Percentiles rank a stretch among this genome's conserved stretches.
Conservation (phyloP, 2,888 invertebrate species). For the Deroplatys truncata region DNA sequence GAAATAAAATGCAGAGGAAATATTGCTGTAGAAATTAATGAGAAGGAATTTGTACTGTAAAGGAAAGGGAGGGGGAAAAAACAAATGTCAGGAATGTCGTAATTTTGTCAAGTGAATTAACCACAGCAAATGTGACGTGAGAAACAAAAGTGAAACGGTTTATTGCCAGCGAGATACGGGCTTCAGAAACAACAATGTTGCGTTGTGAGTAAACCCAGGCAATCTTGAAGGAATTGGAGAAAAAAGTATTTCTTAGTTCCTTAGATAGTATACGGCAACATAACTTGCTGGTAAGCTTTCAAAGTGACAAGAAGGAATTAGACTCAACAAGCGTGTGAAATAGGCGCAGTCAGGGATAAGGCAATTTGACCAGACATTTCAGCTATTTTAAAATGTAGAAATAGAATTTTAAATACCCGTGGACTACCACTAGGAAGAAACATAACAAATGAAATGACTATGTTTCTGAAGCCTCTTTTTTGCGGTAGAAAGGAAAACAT, state of each 20-base stretch:
- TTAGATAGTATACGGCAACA: neutral
- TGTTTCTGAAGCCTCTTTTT: neutral
- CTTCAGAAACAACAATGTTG: neutral
- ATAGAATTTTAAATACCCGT: neutral
- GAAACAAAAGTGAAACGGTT: neutral
- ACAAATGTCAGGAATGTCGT: neutral
- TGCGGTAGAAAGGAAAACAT: too few species aligned
- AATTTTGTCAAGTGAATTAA: neutral
- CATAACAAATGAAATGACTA: neutral
- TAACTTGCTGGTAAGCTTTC: neutral
- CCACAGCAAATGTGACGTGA: neutral
- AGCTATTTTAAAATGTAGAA: neutral
- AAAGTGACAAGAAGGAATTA: neutral
- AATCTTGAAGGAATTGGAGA: neutral
- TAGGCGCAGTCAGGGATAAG: neutral
- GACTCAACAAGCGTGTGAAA: neutral
- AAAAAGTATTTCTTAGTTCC: neutral
- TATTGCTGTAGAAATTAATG: neutral
- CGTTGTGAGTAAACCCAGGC: neutral
- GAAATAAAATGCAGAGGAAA: neutral
- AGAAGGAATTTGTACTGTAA: neutral
- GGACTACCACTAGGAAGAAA: neutral
- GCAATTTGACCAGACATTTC: neutral
- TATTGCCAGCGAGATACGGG: neutral
- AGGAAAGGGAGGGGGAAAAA: neutral